phyloP scores from a whole-genome alignment of 2,888 invertebrate genomes.

The Hesperia comma region DNA sequence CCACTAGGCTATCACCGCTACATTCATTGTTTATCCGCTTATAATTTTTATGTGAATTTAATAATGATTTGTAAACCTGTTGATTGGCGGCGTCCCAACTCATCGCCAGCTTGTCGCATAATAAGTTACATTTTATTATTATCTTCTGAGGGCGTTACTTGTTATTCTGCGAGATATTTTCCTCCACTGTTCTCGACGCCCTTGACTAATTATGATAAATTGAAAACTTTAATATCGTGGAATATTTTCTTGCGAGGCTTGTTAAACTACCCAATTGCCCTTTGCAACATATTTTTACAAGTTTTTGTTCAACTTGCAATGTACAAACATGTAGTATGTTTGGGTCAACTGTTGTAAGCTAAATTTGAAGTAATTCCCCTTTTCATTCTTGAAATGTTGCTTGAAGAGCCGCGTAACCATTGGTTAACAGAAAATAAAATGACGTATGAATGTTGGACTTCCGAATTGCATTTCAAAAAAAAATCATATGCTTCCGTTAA shows the following conservation, averaged over 20 bases:
- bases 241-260: not conserved
- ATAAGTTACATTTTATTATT: not conserved
- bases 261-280: not conserved
- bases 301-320: no score
- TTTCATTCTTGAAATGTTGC: no score
- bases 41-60: not conserved
- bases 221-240: not conserved
- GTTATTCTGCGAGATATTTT: not conserved
- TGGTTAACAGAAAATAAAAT: no score
- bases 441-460: no score
- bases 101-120: not conserved
- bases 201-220: constrained; percentile 3
- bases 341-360: no score
- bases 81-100: constrained; percentile 11
- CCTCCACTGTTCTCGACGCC: not conserved
- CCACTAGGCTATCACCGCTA: no score
- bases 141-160: not conserved
- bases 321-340: no score
- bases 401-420: no score
- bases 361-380: no score
- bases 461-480: no score
- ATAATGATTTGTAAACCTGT: constrained; percentile 8
- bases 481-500: no score
- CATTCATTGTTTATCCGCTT: no score
- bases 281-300: not conserved